These are phyloP conservation scores for Sciurus carolinensis DNA, from an alignment of 2,797 vertebrate genomes.

Conservation along the genomic window DNA sequence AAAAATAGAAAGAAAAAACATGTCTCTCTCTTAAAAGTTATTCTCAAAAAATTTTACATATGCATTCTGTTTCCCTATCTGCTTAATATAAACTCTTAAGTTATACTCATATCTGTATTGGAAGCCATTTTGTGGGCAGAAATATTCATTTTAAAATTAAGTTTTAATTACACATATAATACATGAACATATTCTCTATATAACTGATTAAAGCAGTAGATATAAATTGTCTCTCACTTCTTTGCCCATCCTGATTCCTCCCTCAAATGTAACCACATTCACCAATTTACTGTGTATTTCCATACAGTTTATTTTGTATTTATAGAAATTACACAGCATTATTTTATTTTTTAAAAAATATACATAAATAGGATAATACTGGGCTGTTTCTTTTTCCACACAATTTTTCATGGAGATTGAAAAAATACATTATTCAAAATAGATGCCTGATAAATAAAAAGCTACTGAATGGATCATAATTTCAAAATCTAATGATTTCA, in stretches of 20 bases:
- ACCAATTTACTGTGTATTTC: slow-evolving; percentile 2
- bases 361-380: not conserved
- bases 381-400: not conserved
- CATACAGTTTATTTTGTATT: not conserved
- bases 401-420: slow-evolving; percentile 33
- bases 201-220: slow-evolving; percentile 59
- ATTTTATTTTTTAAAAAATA: slow-evolving; percentile 41
- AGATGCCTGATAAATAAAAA: not conserved
- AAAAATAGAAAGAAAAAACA: not conserved
- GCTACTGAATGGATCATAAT: not conserved
- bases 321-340: slow-evolving; percentile 28
- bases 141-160: slow-evolving; percentile 64
- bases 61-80: slow-evolving; percentile 40
- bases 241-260: slow-evolving; percentile 21
- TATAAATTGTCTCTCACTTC: slow-evolving; percentile 23
- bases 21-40: not conserved
- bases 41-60: slow-evolving; percentile 46
- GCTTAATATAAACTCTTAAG: slow-evolving; percentile 52
- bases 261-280: slow-evolving; percentile 20
- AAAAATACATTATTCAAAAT: slow-evolving; percentile 9
- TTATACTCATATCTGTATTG: not conserved
- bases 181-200: slow-evolving; percentile 31
- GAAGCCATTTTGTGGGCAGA: slow-evolving; percentile 52
- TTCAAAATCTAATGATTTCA: slow-evolving; percentile 50
- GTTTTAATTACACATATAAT: slow-evolving; percentile 65